phyloP scores from a whole-genome alignment of 2,888 invertebrate species.

The Pomacea canaliculata region DNA sequence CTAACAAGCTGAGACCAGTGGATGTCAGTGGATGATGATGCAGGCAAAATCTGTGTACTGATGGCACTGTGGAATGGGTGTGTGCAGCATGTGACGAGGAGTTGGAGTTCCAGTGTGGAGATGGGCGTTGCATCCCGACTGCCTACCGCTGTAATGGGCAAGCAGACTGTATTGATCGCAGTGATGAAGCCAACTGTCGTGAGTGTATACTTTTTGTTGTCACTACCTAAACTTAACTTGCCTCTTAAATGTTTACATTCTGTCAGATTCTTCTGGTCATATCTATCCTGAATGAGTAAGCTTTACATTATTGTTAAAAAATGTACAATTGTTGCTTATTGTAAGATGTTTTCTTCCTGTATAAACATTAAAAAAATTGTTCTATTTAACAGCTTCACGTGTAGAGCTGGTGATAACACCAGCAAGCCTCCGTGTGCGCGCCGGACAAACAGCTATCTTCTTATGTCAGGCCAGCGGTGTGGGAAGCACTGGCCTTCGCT shows the following conservation, averaged over 20 bases:
- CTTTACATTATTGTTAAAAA: no score
- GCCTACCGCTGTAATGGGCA: constrained; percentile 67
- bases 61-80: not conserved
- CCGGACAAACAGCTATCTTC: constrained; percentile 37
- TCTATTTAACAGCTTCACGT: not conserved
- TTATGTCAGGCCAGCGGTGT: constrained; percentile 30
- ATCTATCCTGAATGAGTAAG: no score
- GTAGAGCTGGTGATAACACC: constrained; percentile 21
- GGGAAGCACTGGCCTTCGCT: not conserved
- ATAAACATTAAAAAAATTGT: no score
- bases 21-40: no score
- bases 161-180: constrained; percentile 77
- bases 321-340: not conserved
- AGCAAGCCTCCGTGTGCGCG: constrained; percentile 9
- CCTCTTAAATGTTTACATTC: no score
- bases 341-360: not conserved
- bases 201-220: constrained; percentile 3
- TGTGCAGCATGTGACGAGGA: constrained; percentile 17
- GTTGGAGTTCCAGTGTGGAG: constrained; percentile 64
- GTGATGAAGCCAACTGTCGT: constrained; percentile 92
- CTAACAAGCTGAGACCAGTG: no score
- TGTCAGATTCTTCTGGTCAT: no score
- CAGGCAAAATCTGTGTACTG: no score
- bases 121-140: constrained; percentile 65
- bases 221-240: no score